phyloP scores from a whole-genome alignment of 1,140 invertebrate species.

The Hypsibius dujardini region DNA sequence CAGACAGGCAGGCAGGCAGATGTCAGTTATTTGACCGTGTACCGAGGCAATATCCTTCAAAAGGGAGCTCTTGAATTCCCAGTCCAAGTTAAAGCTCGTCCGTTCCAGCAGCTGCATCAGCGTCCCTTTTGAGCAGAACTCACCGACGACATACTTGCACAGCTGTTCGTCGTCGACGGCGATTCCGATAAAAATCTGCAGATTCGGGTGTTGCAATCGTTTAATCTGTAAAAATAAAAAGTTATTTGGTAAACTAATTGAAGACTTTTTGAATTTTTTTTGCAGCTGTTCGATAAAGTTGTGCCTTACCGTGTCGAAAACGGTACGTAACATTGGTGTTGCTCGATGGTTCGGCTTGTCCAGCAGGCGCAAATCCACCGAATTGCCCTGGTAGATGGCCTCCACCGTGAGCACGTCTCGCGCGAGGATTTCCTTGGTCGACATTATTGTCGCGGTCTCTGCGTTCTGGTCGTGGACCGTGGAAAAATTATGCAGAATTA shows the following conservation, averaged over 20 bases:
- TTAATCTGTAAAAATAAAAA: constrained; percentile 49
- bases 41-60: constrained; percentile 76
- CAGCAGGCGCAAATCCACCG: neutral
- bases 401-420: neutral
- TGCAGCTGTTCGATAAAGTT: neutral
- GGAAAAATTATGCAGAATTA: too few species aligned
- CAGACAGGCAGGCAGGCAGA: too few species aligned
- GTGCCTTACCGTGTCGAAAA: neutral
- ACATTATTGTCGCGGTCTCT: too few species aligned
- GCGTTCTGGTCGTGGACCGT: too few species aligned
- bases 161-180: constrained; percentile 63
- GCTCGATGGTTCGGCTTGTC: neutral
- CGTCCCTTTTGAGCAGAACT: constrained; percentile 85
- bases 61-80: constrained; percentile 77
- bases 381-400: neutral
- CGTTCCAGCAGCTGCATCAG: constrained; percentile 69
- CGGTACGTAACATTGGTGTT: neutral
- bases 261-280: neutral
- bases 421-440: too few species aligned
- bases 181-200: constrained; percentile 80
- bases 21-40: constrained; percentile 21
- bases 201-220: constrained; percentile 81
- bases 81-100: constrained; percentile 74
- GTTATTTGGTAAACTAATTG: neutral
- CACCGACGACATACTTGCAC: constrained; percentile 64